These are phyloP conservation scores for Cyprinodon tularosa DNA, from an alignment of 2,113 vertebrate genomes.

Conservation along the genomic window DNA sequence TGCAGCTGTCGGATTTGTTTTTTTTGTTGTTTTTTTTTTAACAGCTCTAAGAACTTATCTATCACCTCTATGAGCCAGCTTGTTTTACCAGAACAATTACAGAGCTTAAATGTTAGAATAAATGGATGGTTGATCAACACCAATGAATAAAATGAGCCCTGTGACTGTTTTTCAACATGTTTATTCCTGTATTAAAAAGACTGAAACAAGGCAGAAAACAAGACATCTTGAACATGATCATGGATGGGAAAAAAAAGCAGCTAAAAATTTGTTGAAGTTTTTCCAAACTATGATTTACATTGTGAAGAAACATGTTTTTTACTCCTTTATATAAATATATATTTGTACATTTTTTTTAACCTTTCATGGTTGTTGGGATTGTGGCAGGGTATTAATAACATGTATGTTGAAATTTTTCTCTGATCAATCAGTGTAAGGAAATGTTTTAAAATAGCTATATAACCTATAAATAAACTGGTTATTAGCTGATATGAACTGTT, in stretches of 20 bases:
- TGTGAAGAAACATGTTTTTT: slow-evolving; percentile 56
- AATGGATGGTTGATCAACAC: not conserved
- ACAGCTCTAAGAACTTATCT: not conserved
- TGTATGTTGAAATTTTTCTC: slow-evolving; percentile 17
- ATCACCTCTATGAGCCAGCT: not conserved
- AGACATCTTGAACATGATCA: slow-evolving; percentile 2
- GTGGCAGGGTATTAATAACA: slow-evolving; percentile 26
- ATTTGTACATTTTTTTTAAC: slow-evolving; percentile 7
- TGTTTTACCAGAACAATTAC: not conserved
- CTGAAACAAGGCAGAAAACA: not conserved
- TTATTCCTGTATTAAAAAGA: slow-evolving; percentile 8
- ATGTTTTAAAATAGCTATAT: slow-evolving; percentile 33
- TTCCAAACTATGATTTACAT: slow-evolving; percentile 39
- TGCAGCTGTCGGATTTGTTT: not conserved
- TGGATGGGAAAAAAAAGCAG: slow-evolving; percentile 10
- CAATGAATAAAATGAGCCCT: not conserved
- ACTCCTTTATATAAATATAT: slow-evolving; percentile 50
- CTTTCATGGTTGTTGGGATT: slow-evolving; percentile 19
- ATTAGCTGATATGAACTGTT: slow-evolving; percentile 40
- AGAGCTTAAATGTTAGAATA: not conserved
- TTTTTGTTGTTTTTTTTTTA: too few relatives aligned
- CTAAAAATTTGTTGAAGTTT: slow-evolving; percentile 31
- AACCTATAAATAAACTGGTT: slow-evolving; percentile 40
- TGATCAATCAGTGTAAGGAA: slow-evolving; percentile 46
- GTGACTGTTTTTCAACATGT: not conserved